phyloP scores from a whole-genome alignment of 2,888 invertebrate genomes.

The Lepidochrysops patricia region DNA sequence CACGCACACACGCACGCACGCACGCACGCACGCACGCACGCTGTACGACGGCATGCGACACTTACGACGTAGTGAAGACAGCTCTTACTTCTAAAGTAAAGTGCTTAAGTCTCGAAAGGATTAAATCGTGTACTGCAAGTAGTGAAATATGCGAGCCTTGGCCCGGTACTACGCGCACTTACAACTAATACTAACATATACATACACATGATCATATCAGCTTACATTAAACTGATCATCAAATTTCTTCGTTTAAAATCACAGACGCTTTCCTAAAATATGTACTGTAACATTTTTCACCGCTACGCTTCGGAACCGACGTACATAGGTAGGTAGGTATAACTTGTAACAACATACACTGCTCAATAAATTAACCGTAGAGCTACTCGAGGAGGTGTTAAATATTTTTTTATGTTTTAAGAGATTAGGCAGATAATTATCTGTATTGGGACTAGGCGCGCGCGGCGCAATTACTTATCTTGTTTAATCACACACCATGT shows the following conservation, averaged over 20 bases:
- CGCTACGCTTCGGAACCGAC: conserved; percentile 52
- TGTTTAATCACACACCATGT: conserved; percentile 69
- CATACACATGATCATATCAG: conserved; percentile 50
- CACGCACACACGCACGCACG: too few relatives aligned
- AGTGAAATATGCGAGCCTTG: conserved; percentile 27
- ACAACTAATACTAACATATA: conserved; percentile 44
- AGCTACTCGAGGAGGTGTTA: conserved; percentile 59
- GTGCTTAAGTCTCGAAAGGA: conserved; percentile 16
- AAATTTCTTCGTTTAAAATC: conserved; percentile 72
- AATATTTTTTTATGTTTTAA: conserved; percentile 43
- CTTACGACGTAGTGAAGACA: conserved; percentile 12
- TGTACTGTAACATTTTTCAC: conserved; percentile 51
- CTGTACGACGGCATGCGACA: too few relatives aligned
- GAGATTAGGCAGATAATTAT: conserved; percentile 65
- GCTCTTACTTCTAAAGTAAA: conserved; percentile 14
- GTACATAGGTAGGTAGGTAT: conserved; percentile 39
- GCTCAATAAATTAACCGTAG: conserved; percentile 67
- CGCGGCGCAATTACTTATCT: conserved; percentile 67
- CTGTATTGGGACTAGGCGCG: conserved; percentile 71
- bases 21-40: too few relatives aligned
- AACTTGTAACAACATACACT: conserved; percentile 53
- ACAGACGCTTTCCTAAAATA: conserved; percentile 74
- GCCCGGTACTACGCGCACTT: conserved; percentile 23
- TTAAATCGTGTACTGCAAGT: conserved; percentile 24
- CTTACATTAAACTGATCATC: conserved; percentile 62